Evolutionary conservation across 1,140 invertebrate genomes (phyloP), one percentile per base, ranked within the genome.

Genomic region (Megalonaias nervosa): DNA sequence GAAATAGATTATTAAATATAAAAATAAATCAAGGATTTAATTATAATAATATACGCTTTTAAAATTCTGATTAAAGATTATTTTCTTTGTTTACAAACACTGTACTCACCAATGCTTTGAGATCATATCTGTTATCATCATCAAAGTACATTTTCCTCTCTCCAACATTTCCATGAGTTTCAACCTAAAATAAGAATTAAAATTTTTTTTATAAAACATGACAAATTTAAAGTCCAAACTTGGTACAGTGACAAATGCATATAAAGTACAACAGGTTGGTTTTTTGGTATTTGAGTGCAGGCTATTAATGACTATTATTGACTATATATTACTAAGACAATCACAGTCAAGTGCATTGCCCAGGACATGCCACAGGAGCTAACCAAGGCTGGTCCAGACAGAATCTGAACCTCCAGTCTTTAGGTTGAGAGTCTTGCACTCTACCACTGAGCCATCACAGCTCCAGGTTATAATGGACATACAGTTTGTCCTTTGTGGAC

Each of bases 51-150:
- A 48, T 48, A 48, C 6, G 11, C 38, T 31, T 31, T 31, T 31
- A 48, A 48, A 48, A 48, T 48, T 48, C 6, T 48, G 38, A 48
- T 48, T 48, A 48, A 48, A 48, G 38, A 48, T 48, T 48, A 48
- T 48, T 48, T 48, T 48, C 38, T 48, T 48, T 48, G 4, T 48
- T 48, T 48, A 48, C 38, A 48, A 48, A 48, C 38, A 48, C 6
- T 48, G 59, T n/a, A 84, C 89, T 92, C 92, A 96, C 95, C 95
- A 98, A 95, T 88, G 96, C 92, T 89, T 95, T 93, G 17, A 98
- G 93, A 62, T 95, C 94, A 91, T 96, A 95, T 89, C 95, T 95
- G 87, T 98, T 96, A 92, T 98, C 97, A 92, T 98, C 96, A 60
- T 94, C 93, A 92, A 97, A 98, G 91, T 98, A 97, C 74, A 94